phyloP scores from a whole-genome alignment of 2,888 invertebrate genomes.

The Hedychridium roseum region DNA sequence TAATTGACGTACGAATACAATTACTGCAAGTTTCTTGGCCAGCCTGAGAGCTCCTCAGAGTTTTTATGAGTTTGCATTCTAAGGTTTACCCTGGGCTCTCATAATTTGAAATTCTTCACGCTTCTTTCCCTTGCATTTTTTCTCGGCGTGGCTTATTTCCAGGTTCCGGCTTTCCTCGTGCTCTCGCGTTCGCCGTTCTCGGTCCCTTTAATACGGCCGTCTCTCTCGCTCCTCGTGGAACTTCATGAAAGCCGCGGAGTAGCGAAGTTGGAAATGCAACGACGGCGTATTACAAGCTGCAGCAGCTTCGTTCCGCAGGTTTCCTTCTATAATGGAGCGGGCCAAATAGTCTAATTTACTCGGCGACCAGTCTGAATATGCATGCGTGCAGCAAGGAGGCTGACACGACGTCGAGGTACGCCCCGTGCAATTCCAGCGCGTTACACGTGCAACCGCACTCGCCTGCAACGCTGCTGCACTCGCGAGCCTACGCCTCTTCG shows the following conservation, averaged over 20 bases:
- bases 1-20: no score
- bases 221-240: constrained; percentile 20
- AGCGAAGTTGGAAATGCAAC: constrained; percentile 39
- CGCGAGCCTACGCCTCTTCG: constrained; percentile 32
- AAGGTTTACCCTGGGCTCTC: no score
- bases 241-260: constrained; percentile 36
- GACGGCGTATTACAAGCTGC: constrained; percentile 36
- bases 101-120: no score
- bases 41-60: no score
- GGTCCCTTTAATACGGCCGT: background rate
- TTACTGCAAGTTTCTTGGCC: no score
- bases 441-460: no score
- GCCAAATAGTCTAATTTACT: constrained; percentile 52
- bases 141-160: constrained; percentile 14
- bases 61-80: no score
- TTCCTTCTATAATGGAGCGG: constrained; percentile 48
- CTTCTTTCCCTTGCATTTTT: no score
- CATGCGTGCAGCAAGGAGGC: constrained; percentile 25
- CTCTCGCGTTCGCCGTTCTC: constrained; percentile 11
- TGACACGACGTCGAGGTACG: no score
- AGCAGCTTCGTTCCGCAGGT: constrained; percentile 36
- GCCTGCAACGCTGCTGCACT: constrained; percentile 17
- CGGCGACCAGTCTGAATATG: constrained; percentile 42
- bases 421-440: no score
- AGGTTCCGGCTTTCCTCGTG: background rate